These are phyloP conservation scores for Pararge aegeria DNA, from an alignment of 1,140 invertebrate species.

Conservation along the genomic window DNA sequence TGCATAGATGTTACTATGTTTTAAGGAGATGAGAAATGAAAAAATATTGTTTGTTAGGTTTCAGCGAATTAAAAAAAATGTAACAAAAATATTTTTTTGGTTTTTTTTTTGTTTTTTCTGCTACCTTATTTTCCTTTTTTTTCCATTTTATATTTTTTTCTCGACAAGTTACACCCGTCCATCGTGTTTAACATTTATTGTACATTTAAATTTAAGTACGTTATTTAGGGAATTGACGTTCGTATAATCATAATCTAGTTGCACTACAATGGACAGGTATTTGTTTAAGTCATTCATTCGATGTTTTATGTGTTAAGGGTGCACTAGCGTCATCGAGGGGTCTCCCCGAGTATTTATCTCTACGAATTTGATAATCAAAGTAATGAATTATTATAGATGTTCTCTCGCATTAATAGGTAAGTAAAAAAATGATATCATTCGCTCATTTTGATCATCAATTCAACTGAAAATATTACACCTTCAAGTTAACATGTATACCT, in stretches of 20 bases:
- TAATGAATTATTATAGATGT: conserved; percentile 50
- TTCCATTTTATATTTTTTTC: conserved; percentile 37
- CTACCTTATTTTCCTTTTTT: conserved; percentile 36
- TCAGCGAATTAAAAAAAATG: conserved; percentile 80
- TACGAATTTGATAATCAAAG: conserved; percentile 61
- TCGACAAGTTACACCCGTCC: conserved; percentile 78
- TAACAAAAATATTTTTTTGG: conserved; percentile 75
- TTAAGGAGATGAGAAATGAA: conserved; percentile 77
- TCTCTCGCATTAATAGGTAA: conserved; percentile 54
- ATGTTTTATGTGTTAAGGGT: conserved; percentile 65
- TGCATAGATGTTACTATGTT: conserved; percentile 81
- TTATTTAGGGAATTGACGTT: conserved; percentile 73
- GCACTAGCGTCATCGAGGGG: conserved; percentile 43
- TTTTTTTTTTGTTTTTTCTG: conserved; percentile 55
- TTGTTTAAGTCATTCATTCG: conserved; percentile 57
- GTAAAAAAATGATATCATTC: conserved; percentile 16
- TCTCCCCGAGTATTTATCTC: conserved; percentile 40
- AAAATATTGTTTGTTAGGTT: conserved; percentile 81
- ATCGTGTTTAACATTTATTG: conserved; percentile 76
- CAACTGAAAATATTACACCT: not conserved
- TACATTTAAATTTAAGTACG: conserved; percentile 72
- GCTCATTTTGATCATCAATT: conserved; percentile 3
- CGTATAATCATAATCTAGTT: conserved; percentile 56
- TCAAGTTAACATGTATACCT: not conserved
- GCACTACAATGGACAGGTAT: conserved; percentile 57